Percentiles rank a stretch among this genome's conserved stretches.
phyloP scores from a whole-genome alignment of 2,113 vertebrate species.

The Tympanuchus pallidicinctus region DNA sequence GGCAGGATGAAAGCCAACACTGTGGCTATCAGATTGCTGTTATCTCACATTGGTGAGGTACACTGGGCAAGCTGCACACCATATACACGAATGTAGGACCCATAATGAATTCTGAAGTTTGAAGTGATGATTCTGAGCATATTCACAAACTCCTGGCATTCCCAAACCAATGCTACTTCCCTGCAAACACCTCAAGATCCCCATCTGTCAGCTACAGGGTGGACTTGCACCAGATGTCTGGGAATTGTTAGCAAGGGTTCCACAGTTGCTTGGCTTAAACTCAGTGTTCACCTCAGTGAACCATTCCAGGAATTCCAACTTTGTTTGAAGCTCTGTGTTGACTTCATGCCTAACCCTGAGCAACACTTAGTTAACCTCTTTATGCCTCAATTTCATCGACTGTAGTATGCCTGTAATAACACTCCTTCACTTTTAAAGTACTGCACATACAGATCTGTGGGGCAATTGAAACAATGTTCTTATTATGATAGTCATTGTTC shows the following conservation, averaged over 20 bases:
- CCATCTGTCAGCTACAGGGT: fast-evolving
- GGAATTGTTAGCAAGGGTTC: fast-evolving
- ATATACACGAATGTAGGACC: fast-evolving
- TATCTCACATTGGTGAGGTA: too few species aligned
- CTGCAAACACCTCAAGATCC: not conserved
- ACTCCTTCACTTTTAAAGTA: not conserved
- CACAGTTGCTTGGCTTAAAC: not conserved
- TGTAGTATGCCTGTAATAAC: not conserved
- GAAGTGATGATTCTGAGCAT: not conserved
- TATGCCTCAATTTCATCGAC: not conserved
- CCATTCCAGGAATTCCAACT: not conserved
- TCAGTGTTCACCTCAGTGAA: not conserved
- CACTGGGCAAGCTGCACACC: fast-evolving
- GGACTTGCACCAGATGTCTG: not conserved
- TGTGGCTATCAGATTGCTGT: not conserved
- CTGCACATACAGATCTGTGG: not conserved
- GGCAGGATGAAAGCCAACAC: not conserved
- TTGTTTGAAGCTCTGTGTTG: not conserved
- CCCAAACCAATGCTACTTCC: not conserved
- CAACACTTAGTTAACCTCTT: not conserved
- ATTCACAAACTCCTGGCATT: not conserved
- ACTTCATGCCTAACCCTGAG: not conserved
- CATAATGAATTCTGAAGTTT: not conserved
- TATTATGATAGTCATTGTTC: not conserved
- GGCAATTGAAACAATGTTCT: not conserved